phyloP scores from a whole-genome alignment of 2,113 vertebrate species.

The Odontophorus gujanensis region DNA sequence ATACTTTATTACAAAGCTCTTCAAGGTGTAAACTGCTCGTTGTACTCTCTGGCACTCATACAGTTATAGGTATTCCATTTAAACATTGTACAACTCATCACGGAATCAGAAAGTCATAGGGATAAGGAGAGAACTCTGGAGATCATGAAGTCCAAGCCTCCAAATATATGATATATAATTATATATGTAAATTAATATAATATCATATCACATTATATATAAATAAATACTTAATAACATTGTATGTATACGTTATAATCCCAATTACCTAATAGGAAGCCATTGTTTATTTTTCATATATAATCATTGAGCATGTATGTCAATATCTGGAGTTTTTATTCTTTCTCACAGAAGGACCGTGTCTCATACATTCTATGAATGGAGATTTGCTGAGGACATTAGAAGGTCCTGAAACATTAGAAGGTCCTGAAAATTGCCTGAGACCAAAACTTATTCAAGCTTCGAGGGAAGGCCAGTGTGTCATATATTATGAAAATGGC shows the following conservation, averaged over 20 bases:
- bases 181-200: too few relatives aligned
- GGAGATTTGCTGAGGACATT: constrained; percentile 95
- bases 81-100: neutral
- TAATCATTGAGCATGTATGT: neutral
- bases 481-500: constrained; percentile 94
- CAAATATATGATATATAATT: too few relatives aligned
- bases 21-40: neutral
- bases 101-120: too few relatives aligned
- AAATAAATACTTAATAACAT: too few relatives aligned
- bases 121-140: too few relatives aligned
- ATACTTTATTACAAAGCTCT: neutral
- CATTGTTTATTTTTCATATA: neutral
- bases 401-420: constrained; percentile 88
- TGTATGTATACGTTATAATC: neutral
- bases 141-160: too few relatives aligned
- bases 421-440: constrained; percentile 83
- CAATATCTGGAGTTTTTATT: neutral
- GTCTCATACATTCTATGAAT: constrained; percentile 99
- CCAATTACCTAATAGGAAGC: neutral
- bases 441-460: constrained; percentile 91
- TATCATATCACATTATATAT: too few relatives aligned
- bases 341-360: constrained; percentile 89
- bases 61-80: neutral
- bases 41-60: neutral
- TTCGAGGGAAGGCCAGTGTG: constrained; percentile 92